A percentile compares a stretch with the other conserved stretches of the same genome.
Evolutionary conservation across 37 sponge, comb jelly and placozoan species (phyloP).

Genomic region (Haliclona indistincta): DNA sequence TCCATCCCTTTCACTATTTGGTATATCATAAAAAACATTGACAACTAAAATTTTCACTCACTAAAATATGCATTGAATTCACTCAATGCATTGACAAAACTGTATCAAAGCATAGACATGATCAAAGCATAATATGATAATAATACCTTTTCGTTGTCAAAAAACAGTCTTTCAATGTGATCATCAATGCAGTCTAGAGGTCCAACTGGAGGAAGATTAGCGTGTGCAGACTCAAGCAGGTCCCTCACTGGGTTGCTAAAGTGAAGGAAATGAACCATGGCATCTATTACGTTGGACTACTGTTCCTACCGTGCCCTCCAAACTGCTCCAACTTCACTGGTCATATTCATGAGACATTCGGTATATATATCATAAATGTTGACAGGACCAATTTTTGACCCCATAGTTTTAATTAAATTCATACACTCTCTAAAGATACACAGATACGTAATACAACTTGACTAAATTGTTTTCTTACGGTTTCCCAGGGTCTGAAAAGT

Average conservation of each 20-base stretch:
- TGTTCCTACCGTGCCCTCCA: not conserved
- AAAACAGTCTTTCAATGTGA: constrained; percentile 45
- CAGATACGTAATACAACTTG: not conserved
- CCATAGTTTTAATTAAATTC: constrained; percentile 21
- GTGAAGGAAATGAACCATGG: too few species aligned
- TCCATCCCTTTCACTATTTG: too few species aligned
- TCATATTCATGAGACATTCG: constrained; percentile 32
- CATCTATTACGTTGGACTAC: not conserved
- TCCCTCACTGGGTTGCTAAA: constrained; percentile 48
- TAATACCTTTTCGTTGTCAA: constrained; percentile 46
- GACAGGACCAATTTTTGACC: constrained; percentile 37
- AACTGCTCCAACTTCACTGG: constrained; percentile 8
- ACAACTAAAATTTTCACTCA: too few species aligned
- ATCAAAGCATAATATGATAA: not conserved
- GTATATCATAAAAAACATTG: too few species aligned
- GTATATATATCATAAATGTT: constrained; percentile 71
- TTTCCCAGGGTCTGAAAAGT: not conserved
- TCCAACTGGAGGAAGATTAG: not conserved
- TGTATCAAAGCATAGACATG: not conserved
- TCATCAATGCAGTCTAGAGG: constrained; percentile 65
- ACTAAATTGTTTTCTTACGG: not conserved
- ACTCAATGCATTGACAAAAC: not conserved
- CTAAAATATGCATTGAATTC: too few species aligned
- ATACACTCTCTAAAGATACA: constrained; percentile 12
- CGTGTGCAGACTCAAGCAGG: not conserved